These are phyloP conservation scores for Prinia subflava DNA, from an alignment of 2,113 vertebrate genomes.

Conservation along the genomic window DNA sequence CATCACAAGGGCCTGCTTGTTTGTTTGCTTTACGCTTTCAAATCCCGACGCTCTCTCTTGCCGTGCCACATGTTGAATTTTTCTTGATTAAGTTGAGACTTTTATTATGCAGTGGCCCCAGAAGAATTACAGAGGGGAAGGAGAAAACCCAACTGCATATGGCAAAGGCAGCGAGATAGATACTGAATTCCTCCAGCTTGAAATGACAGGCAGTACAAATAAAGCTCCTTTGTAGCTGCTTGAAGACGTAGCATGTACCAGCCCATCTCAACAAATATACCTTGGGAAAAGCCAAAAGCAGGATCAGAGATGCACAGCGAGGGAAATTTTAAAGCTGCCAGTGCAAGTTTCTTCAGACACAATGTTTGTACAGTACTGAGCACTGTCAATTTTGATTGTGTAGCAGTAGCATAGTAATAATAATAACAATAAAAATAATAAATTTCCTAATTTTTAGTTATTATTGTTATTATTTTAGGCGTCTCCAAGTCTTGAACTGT, in stretches of 20 bases:
- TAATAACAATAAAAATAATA: neutral
- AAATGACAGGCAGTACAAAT: slow-evolving; percentile 53
- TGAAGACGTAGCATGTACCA: neutral
- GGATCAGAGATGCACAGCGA: neutral
- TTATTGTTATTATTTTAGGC: neutral
- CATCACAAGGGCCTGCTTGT: slow-evolving; percentile 47
- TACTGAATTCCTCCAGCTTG: slow-evolving; percentile 42
- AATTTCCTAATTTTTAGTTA: neutral
- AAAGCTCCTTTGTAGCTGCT: slow-evolving; percentile 30
- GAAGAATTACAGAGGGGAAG: slow-evolving; percentile 33
- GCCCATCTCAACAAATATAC: neutral
- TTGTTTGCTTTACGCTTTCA: slow-evolving; percentile 54
- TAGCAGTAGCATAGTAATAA: neutral
- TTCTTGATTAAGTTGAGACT: slow-evolving; percentile 65
- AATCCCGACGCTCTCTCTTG: slow-evolving; percentile 12
- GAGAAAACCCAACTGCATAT: slow-evolving; percentile 50
- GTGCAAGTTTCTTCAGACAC: neutral
- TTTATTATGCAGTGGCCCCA: slow-evolving; percentile 39
- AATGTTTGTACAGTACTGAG: neutral
- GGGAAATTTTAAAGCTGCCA: neutral
- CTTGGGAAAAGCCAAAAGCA: slow-evolving; percentile 19
- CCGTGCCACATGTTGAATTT: slow-evolving; percentile 46
- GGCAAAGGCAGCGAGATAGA: slow-evolving; percentile 19
- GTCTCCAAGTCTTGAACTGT: neutral
- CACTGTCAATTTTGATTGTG: neutral